These are phyloP conservation scores for Megaceryle alcyon DNA, from an alignment of 2,797 vertebrate species.

Conservation along the genomic window DNA sequence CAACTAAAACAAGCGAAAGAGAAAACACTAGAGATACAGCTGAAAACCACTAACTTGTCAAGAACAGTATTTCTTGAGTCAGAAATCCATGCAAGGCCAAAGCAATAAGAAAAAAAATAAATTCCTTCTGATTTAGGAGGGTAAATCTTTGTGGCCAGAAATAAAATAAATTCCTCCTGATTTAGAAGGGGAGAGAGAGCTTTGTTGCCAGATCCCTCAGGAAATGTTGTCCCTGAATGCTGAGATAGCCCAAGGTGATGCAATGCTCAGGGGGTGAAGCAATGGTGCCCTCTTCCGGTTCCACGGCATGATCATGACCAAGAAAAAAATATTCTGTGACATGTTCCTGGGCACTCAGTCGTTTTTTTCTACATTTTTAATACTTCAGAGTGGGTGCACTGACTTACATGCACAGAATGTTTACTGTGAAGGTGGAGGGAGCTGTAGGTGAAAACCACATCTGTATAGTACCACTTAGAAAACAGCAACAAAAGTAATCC, in stretches of 20 bases:
- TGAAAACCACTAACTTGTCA: background rate
- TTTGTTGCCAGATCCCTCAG: background rate
- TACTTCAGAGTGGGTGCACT: background rate
- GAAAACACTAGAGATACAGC: background rate
- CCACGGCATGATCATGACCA: background rate
- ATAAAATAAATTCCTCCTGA: background rate
- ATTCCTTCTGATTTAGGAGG: background rate
- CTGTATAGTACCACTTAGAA: background rate
- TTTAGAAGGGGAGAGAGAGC: background rate
- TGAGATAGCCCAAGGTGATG: rapidly evolving
- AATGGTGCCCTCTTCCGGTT: conserved; percentile 69
- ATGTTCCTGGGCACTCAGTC: background rate
- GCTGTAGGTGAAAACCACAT: background rate
- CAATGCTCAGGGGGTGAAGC: background rate
- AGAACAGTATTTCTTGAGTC: background rate
- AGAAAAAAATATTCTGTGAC: background rate
- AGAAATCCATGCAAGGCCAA: background rate
- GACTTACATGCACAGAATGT: background rate
- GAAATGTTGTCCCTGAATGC: background rate
- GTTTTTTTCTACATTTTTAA: background rate
- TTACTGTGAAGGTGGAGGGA: background rate
- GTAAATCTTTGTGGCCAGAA: background rate
- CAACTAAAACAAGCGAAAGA: background rate
- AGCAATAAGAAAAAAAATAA: background rate
- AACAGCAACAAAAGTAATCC: conserved; percentile 18